Conservation (phyloP, 2,888 invertebrate species). For the Strigamia maritima region DNA sequence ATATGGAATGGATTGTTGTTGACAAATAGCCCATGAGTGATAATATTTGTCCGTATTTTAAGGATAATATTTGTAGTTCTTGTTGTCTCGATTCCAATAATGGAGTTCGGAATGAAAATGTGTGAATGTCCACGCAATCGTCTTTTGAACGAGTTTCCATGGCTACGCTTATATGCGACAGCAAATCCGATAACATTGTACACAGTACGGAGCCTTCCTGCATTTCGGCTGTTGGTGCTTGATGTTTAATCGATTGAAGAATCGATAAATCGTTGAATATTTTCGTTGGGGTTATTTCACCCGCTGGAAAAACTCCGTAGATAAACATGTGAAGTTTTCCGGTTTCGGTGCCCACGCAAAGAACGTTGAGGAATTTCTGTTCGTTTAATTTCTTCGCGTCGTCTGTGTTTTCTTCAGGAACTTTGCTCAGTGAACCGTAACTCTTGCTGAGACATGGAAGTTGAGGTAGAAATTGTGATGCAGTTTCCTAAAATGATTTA, state of each 20-base stretch:
- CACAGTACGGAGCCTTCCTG: not conserved
- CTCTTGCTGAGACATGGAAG: conserved; percentile 54
- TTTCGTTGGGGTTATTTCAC: conserved; percentile 60
- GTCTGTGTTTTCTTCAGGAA: conserved; percentile 50
- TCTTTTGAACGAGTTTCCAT: not conserved
- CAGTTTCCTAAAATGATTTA: conserved; percentile 49
- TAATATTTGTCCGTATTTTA: conserved; percentile 69
- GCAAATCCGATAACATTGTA: conserved; percentile 31
- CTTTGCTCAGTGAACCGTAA: conserved; percentile 49
- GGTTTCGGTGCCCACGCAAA: conserved; percentile 73
- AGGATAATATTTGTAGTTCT: conserved; percentile 69
- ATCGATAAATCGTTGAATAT: not conserved
- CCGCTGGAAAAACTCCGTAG: conserved; percentile 80
- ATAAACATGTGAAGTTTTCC: conserved; percentile 68
- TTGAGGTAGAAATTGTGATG: conserved; percentile 56
- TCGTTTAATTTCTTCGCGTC: conserved; percentile 51
- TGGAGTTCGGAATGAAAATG: conserved; percentile 57
- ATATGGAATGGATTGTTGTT: conserved; percentile 74
- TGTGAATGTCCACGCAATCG: not conserved
- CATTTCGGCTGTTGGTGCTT: not conserved
- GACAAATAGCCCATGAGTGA: conserved; percentile 67
- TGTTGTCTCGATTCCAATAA: conserved; percentile 64
- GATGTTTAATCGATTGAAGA: not conserved
- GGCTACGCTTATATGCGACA: not conserved
- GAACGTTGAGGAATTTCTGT: conserved; percentile 61